Evolutionary conservation across 2,888 invertebrate genomes (phyloP).

Genomic region (Xanthorhoe spadicearia): DNA sequence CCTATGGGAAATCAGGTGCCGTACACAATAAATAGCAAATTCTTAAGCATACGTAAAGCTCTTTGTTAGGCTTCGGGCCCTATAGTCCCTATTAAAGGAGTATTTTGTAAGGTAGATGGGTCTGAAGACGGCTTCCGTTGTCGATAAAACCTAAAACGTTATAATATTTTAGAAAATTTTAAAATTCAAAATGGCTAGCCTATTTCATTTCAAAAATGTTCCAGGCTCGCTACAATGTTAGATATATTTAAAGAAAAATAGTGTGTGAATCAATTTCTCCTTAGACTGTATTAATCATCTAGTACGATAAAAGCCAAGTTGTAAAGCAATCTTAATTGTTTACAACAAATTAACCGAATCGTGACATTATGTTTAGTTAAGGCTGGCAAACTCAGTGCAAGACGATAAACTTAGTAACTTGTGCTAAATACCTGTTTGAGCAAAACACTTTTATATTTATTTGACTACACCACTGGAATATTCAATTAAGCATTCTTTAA

Average conservation of each 20-base stretch:
- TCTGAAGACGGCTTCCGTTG: conserved; percentile 9
- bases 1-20: conserved; percentile 53
- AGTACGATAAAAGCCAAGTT: too few relatives aligned
- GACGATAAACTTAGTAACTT: background rate
- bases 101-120: conserved; percentile 20
- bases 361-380: too few relatives aligned
- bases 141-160: background rate
- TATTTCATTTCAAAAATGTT: too few relatives aligned
- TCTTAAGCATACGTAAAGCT: conserved; percentile 32
- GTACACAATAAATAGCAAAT: conserved; percentile 51
- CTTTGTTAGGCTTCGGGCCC: conserved; percentile 19
- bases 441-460: conserved; percentile 23
- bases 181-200: too few relatives aligned
- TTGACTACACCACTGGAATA: conserved; percentile 28
- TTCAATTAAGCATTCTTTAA: conserved; percentile 33
- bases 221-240: too few relatives aligned
- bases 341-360: too few relatives aligned
- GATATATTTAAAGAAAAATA: too few relatives aligned
- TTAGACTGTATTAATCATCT: too few relatives aligned
- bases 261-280: too few relatives aligned
- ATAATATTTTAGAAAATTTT: background rate
- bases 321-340: too few relatives aligned
- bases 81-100: conserved; percentile 15
- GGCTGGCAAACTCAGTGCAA: too few relatives aligned
- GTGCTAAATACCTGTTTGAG: background rate